Evolutionary conservation across 2,888 invertebrate species (phyloP).

Genomic region (Cheilosia variabilis): DNA sequence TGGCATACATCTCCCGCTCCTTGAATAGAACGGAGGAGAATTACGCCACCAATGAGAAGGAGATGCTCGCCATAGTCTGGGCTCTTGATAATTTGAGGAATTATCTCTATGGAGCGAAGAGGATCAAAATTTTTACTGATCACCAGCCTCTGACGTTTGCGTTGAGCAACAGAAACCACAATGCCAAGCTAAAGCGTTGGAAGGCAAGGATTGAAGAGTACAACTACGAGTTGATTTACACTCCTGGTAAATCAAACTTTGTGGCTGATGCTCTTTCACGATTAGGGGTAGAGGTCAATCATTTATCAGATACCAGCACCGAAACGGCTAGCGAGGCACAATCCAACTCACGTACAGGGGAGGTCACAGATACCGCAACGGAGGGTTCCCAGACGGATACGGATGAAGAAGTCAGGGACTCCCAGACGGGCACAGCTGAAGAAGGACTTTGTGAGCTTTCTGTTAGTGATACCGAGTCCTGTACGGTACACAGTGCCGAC

Average conservation of each 20-base stretch:
- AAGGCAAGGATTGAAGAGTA: constrained; percentile 39
- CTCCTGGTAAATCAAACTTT: constrained; percentile 37
- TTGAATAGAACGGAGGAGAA: too few relatives aligned
- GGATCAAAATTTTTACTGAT: constrained; percentile 30
- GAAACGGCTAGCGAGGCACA: too few relatives aligned
- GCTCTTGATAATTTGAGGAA: too few relatives aligned
- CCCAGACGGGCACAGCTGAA: not conserved
- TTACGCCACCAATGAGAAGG: too few relatives aligned
- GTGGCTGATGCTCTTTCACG: too few relatives aligned
- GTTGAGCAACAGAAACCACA: constrained; percentile 39
- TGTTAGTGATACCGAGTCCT: not conserved
- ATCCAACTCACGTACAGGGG: not conserved
- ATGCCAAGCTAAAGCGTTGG: constrained; percentile 52
- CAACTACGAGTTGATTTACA: constrained; percentile 41
- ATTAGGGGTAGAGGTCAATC: too few relatives aligned
- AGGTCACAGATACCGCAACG: not conserved
- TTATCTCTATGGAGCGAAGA: too few relatives aligned
- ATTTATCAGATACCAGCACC: too few relatives aligned
- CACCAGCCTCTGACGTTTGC: constrained; percentile 45
- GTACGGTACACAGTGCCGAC: constrained; percentile 66
- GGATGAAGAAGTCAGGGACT: not conserved
- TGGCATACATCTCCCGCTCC: too few relatives aligned
- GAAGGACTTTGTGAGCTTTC: constrained; percentile 17
- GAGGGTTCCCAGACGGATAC: not conserved
- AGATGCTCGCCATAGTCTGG: too few relatives aligned